phyloP scores from a whole-genome alignment of 37 sponge, comb jelly and placozoan genomes.

The Chondrilla cf. caribensis region DNA sequence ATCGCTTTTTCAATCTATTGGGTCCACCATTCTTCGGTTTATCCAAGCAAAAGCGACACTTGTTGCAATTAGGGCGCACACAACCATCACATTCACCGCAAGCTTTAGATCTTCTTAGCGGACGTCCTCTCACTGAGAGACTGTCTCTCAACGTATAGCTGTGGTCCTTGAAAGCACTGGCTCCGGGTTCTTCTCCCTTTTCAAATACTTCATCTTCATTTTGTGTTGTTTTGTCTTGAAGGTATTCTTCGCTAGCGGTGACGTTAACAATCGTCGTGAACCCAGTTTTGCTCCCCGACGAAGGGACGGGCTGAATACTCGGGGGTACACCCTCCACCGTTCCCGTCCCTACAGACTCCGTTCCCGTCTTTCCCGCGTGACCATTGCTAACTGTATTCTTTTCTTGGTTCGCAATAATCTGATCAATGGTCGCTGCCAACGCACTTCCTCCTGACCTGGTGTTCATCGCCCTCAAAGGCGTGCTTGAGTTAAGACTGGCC shows the following conservation, averaged over 20 bases:
- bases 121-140: constrained; percentile 4
- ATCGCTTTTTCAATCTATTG: constrained; percentile 63
- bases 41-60: constrained; percentile 57
- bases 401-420: not conserved
- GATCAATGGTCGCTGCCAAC: not conserved
- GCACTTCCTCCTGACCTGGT: not conserved
- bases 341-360: too few relatives aligned
- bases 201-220: not conserved
- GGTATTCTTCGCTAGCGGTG: not conserved
- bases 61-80: constrained; percentile 54
- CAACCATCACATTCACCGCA: constrained; percentile 58
- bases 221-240: not conserved
- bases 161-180: not conserved
- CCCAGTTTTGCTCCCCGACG: constrained; percentile 2
- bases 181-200: not conserved
- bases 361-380: not conserved
- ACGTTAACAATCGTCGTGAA: constrained; percentile 14
- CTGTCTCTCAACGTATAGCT: not conserved
- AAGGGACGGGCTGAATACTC: not conserved
- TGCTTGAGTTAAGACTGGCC: too few relatives aligned
- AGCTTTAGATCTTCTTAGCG: constrained; percentile 9
- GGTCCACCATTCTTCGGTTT: constrained; percentile 75
- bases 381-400: not conserved
- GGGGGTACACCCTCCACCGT: not conserved
- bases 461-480: too few relatives aligned